Base-by-base conservation (phyloP, 2,113 vertebrate genomes). In the Haplotaxodon microlepis region DNA sequence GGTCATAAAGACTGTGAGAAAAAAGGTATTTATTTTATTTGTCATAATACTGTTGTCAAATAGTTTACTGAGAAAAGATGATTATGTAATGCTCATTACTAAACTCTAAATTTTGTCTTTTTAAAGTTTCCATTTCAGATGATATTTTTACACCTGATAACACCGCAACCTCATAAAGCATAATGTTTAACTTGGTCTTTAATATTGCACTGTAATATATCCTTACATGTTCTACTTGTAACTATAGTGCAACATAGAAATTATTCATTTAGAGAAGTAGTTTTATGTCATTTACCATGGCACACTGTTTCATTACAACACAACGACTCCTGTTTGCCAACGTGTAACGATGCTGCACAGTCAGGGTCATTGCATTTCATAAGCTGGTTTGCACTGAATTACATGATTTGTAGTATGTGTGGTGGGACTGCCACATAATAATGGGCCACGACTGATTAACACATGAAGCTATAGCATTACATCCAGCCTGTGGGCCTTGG, bases 201-300 rank as follows among this genome's bases (percentile, higher is more conserved):
- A 66, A 36, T 12, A 66, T 36, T 66, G 31, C 0, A 38, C 31
- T n/a, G 10, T 66, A n/a, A 66, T 1, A 66, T 66, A 66, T 66
- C 31, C 31, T 66, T 1, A 36, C 31, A 36, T 63, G 59, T n/a
- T 36, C 61, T 66, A n/a, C 61, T 66, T 66, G 61, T 66, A n/a
- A 66, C 61, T 66, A 36, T 36, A 36, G 61, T 66, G 61, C 31
- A 66, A 12, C 31, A 66, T 66, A 66, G 31, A 66, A 36, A 38
- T n/a, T 0, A 66, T 36, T 36, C 3, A 5, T n/a, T 66, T 66
- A n/a, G 61, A 66, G 9, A 66, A 36, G 31, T 36, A 2, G 17
- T n/a, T 66, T 66, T n/a, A 66, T 36, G 61, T 36, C 1, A n/a
- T 36, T 63, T 63, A 63, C 0, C 59, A 63, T 63, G 4, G 0